Conservation (phyloP, 1,140 invertebrate genomes). For the Gyrodactylus bullatarudis region DNA sequence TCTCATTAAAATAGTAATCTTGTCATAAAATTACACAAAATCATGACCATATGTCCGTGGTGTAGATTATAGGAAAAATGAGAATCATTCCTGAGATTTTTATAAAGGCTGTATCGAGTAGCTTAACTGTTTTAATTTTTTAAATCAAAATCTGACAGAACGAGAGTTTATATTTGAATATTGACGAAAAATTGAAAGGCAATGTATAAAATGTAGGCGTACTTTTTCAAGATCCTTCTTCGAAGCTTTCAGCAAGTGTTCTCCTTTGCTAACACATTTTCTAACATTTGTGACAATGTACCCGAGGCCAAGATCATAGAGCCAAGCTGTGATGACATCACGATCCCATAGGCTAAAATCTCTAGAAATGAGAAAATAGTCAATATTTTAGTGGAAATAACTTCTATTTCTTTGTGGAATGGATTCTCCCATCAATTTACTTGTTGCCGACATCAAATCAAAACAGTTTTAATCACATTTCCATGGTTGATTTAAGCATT, state of each 20-base stretch:
- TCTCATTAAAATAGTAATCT: too few relatives aligned
- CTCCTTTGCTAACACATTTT: background rate
- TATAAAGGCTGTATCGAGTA: too few relatives aligned
- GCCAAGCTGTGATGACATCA: background rate
- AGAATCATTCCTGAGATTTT: too few relatives aligned
- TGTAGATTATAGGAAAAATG: too few relatives aligned
- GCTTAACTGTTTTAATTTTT: background rate
- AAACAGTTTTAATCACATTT: too few relatives aligned
- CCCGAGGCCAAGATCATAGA: background rate
- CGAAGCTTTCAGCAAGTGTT: background rate
- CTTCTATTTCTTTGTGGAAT: too few relatives aligned
- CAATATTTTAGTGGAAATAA: too few relatives aligned
- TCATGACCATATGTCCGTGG: too few relatives aligned
- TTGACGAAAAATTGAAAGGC: background rate
- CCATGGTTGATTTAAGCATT: too few relatives aligned
- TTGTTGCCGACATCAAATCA: too few relatives aligned
- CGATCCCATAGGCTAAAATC: background rate
- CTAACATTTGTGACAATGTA: background rate
- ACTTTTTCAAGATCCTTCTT: background rate
- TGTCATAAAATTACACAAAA: too few relatives aligned
- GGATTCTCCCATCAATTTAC: too few relatives aligned
- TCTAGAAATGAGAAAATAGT: background rate
- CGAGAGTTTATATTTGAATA: background rate
- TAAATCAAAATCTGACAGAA: background rate
- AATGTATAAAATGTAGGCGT: background rate